Percentiles rank a stretch among this genome's conserved stretches.
Conservation (phyloP, 2,888 invertebrate genomes). For the Leucophenga montana region DNA sequence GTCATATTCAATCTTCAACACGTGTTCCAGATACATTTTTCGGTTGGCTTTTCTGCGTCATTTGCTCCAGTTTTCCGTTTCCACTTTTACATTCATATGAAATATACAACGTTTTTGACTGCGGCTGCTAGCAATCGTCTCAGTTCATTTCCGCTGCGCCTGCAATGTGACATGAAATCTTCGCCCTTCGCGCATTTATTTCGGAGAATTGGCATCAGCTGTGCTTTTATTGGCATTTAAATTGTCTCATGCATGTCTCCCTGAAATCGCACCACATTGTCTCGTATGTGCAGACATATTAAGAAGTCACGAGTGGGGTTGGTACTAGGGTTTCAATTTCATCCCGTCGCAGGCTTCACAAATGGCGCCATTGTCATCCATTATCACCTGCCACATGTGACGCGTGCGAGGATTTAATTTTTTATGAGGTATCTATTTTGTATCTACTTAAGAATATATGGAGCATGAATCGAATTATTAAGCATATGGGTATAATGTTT, state of each 20-base stretch:
- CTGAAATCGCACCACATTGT: background rate
- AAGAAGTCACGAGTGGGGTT: background rate
- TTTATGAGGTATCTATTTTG: slow-evolving; percentile 25
- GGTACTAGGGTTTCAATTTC: background rate
- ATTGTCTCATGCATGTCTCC: slow-evolving; percentile 23
- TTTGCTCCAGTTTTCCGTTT: slow-evolving; percentile 40
- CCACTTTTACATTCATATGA: slow-evolving; percentile 9
- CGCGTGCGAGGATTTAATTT: slow-evolving; percentile 35
- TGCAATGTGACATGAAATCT: slow-evolving; percentile 30
- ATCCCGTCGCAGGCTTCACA: background rate
- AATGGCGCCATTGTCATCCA: slow-evolving; percentile 28
- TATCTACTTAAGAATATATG: background rate
- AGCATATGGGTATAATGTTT: background rate
- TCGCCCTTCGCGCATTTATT: background rate
- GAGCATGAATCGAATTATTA: background rate
- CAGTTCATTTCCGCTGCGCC: slow-evolving; percentile 41
- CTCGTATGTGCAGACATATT: background rate
- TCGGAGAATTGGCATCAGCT: slow-evolving; percentile 31
- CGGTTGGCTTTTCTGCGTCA: slow-evolving; percentile 12
- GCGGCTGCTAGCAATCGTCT: slow-evolving; percentile 47
- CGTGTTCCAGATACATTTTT: no score
- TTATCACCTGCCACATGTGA: slow-evolving; percentile 50
- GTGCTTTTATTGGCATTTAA: slow-evolving; percentile 25
- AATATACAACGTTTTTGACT: no score
- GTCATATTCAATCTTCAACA: no score